These are phyloP conservation scores for Halesus radiatus DNA, from an alignment of 1,140 invertebrate genomes.

Conservation along the genomic window DNA sequence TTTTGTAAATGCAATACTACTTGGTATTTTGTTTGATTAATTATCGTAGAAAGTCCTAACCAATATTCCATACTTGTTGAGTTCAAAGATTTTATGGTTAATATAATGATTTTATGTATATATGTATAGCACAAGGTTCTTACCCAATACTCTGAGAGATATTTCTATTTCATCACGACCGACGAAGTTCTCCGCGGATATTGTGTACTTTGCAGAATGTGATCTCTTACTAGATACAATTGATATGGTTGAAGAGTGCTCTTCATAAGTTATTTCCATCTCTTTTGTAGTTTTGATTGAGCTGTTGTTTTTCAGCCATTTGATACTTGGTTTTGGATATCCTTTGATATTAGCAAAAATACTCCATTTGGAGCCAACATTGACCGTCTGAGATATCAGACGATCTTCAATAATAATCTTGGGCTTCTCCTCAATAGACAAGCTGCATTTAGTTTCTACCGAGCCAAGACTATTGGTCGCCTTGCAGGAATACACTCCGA, in stretches of 20 bases:
- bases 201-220: constrained; percentile 77
- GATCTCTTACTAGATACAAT: constrained; percentile 74
- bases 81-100: background rate
- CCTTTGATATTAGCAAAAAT: constrained; percentile 75
- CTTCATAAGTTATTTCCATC: constrained; percentile 72
- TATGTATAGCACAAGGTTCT: constrained; percentile 55
- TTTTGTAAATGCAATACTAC: background rate
- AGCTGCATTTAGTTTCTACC: constrained; percentile 77
- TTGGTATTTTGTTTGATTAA: background rate
- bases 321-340: constrained; percentile 77
- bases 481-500: constrained; percentile 79
- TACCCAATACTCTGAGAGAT: constrained; percentile 85
- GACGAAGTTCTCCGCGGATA: constrained; percentile 78
- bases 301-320: constrained; percentile 76
- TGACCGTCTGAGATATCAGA: constrained; percentile 73
- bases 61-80: too few species aligned
- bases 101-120: background rate
- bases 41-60: background rate
- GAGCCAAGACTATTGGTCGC: constrained; percentile 82
- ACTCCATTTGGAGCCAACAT: constrained; percentile 74
- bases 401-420: constrained; percentile 74
- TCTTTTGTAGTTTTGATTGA: constrained; percentile 68
- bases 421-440: constrained; percentile 79
- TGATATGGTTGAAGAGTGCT: constrained; percentile 73
- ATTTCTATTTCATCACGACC: constrained; percentile 80